phyloP scores from a whole-genome alignment of 2,113 vertebrate species.

The Phyllostomus hastatus region DNA sequence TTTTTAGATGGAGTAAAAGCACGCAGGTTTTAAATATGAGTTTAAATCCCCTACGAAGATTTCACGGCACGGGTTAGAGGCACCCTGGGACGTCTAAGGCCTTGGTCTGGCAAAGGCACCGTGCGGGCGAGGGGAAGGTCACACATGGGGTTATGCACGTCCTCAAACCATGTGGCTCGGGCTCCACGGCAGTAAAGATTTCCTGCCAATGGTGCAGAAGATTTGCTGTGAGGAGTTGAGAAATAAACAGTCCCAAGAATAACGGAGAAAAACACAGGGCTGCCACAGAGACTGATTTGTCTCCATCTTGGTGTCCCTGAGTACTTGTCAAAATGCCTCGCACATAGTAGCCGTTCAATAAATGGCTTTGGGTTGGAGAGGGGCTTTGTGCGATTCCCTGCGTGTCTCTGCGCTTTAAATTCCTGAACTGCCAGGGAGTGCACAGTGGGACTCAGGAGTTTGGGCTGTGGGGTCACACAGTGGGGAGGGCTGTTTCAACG shows the following conservation, averaged over 20 bases:
- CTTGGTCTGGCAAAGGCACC: neutral
- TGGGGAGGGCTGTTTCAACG: neutral
- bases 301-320: neutral
- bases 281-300: neutral
- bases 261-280: neutral
- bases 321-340: neutral
- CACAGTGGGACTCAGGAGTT: neutral
- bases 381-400: rapidly evolving
- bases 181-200: neutral
- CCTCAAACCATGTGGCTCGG: neutral
- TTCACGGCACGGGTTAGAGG: neutral
- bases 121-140: neutral
- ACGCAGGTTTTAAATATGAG: neutral
- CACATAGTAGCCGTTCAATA: neutral
- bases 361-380: neutral
- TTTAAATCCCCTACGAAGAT: neutral
- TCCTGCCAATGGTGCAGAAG: neutral
- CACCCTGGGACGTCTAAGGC: neutral
- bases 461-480: neutral
- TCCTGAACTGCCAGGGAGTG: neutral
- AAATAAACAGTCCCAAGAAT: neutral
- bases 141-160: neutral
- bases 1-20: neutral
- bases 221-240: neutral
- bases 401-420: neutral